Conservation (phyloP, 2,888 invertebrate genomes). For the Pristionchus japonicus region DNA sequence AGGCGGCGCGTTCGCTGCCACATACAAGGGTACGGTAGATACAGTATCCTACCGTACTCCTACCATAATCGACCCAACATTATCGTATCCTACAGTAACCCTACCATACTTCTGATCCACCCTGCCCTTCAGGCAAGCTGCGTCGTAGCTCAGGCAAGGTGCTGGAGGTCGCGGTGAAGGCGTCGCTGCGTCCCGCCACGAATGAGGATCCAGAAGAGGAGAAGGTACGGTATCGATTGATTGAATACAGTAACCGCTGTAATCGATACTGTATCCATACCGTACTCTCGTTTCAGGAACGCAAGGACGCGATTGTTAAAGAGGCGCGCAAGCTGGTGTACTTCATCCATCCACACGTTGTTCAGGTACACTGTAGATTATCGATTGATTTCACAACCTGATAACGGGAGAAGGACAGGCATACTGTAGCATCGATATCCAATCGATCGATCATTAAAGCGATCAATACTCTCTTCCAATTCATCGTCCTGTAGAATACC, state of each 20-base stretch:
- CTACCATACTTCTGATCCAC: too few species aligned
- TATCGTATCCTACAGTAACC: too few species aligned
- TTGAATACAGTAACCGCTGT: not conserved
- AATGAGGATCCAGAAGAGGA: not conserved
- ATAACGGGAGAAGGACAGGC: too few species aligned
- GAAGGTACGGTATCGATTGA: too few species aligned
- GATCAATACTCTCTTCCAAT: too few species aligned
- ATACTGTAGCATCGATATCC: too few species aligned
- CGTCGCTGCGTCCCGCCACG: not conserved
- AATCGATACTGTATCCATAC: not conserved
- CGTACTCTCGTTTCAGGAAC: not conserved
- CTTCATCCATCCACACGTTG: constrained; percentile 59
- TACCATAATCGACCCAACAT: not conserved
- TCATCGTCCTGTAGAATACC: too few species aligned
- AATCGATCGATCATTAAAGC: too few species aligned
- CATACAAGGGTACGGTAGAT: too few species aligned
- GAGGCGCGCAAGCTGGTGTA: constrained; percentile 63
- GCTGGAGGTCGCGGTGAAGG: not conserved
- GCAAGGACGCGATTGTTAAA: constrained; percentile 56
- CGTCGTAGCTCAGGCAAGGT: not conserved
- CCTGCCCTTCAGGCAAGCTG: not conserved
- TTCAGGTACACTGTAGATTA: constrained; percentile 49
- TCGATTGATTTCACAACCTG: too few species aligned
- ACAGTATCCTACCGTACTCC: not conserved
- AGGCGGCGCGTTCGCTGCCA: too few species aligned